These are phyloP conservation scores for Antrozous pallidus DNA, from an alignment of 2,797 vertebrate genomes.

Conservation along the genomic window DNA sequence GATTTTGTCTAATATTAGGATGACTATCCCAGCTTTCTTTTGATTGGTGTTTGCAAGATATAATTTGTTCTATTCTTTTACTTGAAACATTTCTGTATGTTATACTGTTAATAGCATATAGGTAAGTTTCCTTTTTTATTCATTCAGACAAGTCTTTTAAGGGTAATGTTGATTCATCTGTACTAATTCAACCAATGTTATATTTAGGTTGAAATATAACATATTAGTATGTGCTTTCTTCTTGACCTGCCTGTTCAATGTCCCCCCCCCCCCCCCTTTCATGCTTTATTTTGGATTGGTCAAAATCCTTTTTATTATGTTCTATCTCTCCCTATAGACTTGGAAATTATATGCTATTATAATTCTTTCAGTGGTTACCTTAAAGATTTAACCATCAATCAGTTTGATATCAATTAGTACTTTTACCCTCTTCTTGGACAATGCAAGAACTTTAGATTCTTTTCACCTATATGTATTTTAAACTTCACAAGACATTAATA, in stretches of 20 bases:
- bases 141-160: background rate
- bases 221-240: background rate
- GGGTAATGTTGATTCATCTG: background rate
- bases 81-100: slow-evolving; percentile 17
- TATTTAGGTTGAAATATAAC: background rate
- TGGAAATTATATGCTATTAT: background rate
- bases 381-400: background rate
- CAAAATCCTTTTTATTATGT: background rate
- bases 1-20: background rate
- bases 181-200: background rate
- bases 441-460: background rate
- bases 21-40: background rate
- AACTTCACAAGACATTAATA: background rate
- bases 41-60: background rate
- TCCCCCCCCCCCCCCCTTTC: background rate
- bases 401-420: background rate
- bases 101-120: background rate
- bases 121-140: slow-evolving; percentile 11
- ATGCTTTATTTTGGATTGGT: background rate
- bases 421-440: background rate
- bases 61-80: slow-evolving; percentile 39
- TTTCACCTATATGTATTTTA: slow-evolving; percentile 21
- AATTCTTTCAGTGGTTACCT: background rate
- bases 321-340: background rate
- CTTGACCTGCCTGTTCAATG: background rate